Base-by-base conservation (phyloP, 2,113 vertebrate genomes). In the Hippolais icterina region DNA sequence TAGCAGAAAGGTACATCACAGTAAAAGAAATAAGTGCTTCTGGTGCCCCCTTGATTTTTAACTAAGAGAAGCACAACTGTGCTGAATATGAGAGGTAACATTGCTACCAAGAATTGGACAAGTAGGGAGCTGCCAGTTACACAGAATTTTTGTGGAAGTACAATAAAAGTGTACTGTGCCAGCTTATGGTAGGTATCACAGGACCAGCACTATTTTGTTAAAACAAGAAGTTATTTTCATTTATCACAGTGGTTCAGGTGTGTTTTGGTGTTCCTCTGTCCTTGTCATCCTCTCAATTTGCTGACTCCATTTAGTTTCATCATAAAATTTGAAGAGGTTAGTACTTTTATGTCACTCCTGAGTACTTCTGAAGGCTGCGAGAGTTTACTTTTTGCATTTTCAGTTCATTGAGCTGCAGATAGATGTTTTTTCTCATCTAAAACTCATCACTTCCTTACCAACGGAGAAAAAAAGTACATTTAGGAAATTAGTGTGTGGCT, bases 401-500 rank as follows among this genome's bases (percentile, higher is more conserved):
- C 90, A 85, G 77, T 95, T 95, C 95, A 94, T 60, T 94, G 92
- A 93, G 77, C 87, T 96, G 89, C 87, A 92, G 84, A 85, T 90
- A 77, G 83, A 95, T 95, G 79, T 77, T 69, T 69, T 83, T 93
- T 92, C 88, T 94, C 94, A 93, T 94, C 89, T 96, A 91, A 97
- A 95, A 94, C 86, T 94, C 88, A 95, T 90, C 66, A 66, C 52
- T 89, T 93, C 86, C 79, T 78, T 94, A 91, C 56, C 57, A 81
- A 6, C 88, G 83, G 60, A 95, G 68, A 28, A 68, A 65, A 87
- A 90, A 64, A 68, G 59, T 75, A 87, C 50, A 80, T 94, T 94
- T 96, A 95, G 84, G 77, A 96, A 97, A 96, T 93, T 89, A 95
- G 85, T 83, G 71, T 75, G 59, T 89, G 53, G 49, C 87, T 96